These are phyloP conservation scores for Philopedon plagiatum DNA, from an alignment of 2,888 invertebrate species.

Conservation along the genomic window DNA sequence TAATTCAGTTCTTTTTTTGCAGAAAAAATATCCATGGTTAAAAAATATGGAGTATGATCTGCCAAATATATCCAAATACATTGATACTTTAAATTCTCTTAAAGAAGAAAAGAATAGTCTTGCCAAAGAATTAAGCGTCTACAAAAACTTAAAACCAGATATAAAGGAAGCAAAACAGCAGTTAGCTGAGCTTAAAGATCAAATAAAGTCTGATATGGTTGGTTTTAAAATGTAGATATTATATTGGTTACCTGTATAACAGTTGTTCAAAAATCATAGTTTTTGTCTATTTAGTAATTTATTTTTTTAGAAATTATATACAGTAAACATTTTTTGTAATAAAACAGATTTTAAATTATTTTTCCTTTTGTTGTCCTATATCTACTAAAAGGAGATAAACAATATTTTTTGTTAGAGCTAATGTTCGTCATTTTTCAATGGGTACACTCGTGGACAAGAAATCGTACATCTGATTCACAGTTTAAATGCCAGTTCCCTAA, in stretches of 20 bases:
- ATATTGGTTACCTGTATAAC: neutral
- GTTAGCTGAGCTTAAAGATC: slow-evolving; percentile 59
- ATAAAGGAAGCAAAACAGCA: slow-evolving; percentile 63
- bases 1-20: slow-evolving; percentile 14
- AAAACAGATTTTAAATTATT: too few species aligned
- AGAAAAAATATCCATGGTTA: slow-evolving; percentile 57
- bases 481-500: too few species aligned
- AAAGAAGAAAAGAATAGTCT: slow-evolving; percentile 60
- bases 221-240: neutral
- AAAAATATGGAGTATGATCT: slow-evolving; percentile 61
- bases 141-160: slow-evolving; percentile 62
- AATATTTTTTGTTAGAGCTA: too few species aligned
- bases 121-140: slow-evolving; percentile 59
- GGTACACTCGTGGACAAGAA: too few species aligned
- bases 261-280: neutral
- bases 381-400: too few species aligned
- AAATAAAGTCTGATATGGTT: slow-evolving; percentile 53
- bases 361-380: too few species aligned
- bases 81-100: slow-evolving; percentile 57
- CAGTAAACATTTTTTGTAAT: too few species aligned
- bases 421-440: too few species aligned
- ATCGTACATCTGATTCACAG: too few species aligned
- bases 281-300: slow-evolving; percentile 16
- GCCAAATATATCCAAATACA: slow-evolving; percentile 60
- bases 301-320: slow-evolving; percentile 32